phyloP scores from a whole-genome alignment of 2,797 vertebrate genomes.

The Chaetodon trifasciatus region DNA sequence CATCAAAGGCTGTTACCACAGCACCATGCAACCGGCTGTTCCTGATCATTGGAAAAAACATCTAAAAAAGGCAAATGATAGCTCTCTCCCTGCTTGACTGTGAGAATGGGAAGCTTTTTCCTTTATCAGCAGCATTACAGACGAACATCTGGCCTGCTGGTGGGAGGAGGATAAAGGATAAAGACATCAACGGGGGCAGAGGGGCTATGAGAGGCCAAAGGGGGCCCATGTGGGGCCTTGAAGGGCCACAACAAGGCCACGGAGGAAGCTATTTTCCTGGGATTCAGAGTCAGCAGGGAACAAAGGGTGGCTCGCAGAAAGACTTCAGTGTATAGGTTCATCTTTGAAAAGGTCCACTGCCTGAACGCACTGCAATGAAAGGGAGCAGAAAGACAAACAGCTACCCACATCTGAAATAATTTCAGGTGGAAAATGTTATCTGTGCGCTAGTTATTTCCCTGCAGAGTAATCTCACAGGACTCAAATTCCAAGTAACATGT shows the following conservation, averaged over 20 bases:
- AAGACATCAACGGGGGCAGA: slow-evolving; percentile 73
- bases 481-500: not conserved
- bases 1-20: slow-evolving; percentile 18
- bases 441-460: not conserved
- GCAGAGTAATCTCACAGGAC: not conserved
- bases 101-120: slow-evolving; percentile 57
- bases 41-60: slow-evolving; percentile 2
- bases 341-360: slow-evolving; percentile 10
- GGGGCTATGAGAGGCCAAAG: slow-evolving; percentile 71
- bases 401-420: not conserved
- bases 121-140: slow-evolving; percentile 59
- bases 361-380: slow-evolving; percentile 3
- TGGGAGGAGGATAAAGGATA: slow-evolving; percentile 70
- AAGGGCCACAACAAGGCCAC: slow-evolving; percentile 58
- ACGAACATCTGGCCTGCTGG: slow-evolving; percentile 73
- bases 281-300: slow-evolving; percentile 52
- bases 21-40: not conserved
- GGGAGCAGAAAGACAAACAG: slow-evolving; percentile 6
- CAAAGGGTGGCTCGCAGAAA: slow-evolving; percentile 49
- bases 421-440: not conserved
- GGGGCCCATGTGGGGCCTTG: slow-evolving; percentile 47
- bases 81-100: slow-evolving; percentile 22
- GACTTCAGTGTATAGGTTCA: slow-evolving; percentile 23
- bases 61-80: slow-evolving; percentile 24
- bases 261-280: slow-evolving; percentile 43